These are phyloP conservation scores for Coranthus polyacanthus DNA, from an alignment of 2,797 vertebrate species.

Conservation along the genomic window DNA sequence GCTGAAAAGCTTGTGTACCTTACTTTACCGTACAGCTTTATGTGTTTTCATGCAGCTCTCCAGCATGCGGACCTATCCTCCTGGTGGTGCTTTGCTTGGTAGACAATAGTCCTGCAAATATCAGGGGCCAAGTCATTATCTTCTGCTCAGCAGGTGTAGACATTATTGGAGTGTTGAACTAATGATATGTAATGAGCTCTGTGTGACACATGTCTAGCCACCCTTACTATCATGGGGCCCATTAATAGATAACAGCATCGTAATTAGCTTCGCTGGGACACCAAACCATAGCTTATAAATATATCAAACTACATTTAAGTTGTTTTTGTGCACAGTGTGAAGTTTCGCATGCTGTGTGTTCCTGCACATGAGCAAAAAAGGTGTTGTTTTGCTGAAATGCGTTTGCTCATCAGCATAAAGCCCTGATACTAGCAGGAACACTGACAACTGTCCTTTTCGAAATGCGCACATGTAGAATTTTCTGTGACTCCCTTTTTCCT, in stretches of 20 bases:
- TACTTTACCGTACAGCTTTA: conserved; percentile 64
- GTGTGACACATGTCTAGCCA: conserved; percentile 84
- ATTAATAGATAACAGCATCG: conserved; percentile 79
- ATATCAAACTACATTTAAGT: conserved; percentile 71
- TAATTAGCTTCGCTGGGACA: conserved; percentile 83
- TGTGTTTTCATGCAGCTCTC: conserved; percentile 59
- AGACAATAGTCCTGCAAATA: conserved; percentile 85
- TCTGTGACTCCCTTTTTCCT: conserved; percentile 44
- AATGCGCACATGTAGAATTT: conserved; percentile 33
- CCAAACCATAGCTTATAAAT: conserved; percentile 72
- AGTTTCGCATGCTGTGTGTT: conserved; percentile 35
- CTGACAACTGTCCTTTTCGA: conserved; percentile 26
- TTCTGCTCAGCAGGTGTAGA: conserved; percentile 83
- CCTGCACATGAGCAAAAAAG: conserved; percentile 16
- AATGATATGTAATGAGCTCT: conserved; percentile 88
- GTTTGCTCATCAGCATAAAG: conserved; percentile 21
- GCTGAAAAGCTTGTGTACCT: conserved; percentile 31
- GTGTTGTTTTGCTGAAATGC: conserved; percentile 27
- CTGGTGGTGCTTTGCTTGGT: conserved; percentile 67
- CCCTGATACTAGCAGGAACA: conserved; percentile 10
- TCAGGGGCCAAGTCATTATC: conserved; percentile 83
- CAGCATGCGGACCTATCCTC: conserved; percentile 67
- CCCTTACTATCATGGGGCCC: conserved; percentile 78
- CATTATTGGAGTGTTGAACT: conserved; percentile 87
- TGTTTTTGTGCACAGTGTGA: conserved; percentile 43